Evolutionary conservation across 2,888 invertebrate species (phyloP).

Genomic region (Conus canariensis): DNA sequence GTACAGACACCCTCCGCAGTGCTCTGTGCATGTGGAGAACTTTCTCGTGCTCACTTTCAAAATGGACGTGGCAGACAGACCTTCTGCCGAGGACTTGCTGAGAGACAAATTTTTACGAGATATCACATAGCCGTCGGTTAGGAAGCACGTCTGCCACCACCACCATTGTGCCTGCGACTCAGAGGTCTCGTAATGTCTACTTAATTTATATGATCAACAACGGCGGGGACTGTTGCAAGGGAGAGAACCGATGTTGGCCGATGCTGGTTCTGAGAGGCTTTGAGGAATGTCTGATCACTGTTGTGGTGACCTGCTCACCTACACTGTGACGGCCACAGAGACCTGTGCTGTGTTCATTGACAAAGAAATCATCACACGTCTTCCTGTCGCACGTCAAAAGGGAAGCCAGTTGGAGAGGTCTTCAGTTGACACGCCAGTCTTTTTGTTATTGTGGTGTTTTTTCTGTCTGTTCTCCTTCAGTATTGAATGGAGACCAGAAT

Average conservation of each 20-base stretch:
- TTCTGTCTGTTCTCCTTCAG: neutral
- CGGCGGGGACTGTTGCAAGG: neutral
- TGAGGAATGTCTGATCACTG: neutral
- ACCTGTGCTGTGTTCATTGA: neutral
- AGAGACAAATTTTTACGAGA: slow-evolving; percentile 59
- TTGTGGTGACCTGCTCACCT: neutral
- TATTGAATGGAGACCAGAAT: no score
- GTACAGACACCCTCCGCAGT: slow-evolving; percentile 70
- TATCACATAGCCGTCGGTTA: slow-evolving; percentile 45
- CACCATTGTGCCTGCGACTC: neutral
- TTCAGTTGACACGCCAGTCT: neutral
- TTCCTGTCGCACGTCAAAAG: neutral
- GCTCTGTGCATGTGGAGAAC: slow-evolving; percentile 63
- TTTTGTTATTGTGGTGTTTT: neutral
- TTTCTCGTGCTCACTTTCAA: slow-evolving; percentile 73
- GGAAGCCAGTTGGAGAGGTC: neutral
- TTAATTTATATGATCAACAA: slow-evolving; percentile 5
- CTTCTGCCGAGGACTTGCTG: slow-evolving; percentile 73
- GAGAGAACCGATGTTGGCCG: neutral
- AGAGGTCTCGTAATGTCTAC: neutral
- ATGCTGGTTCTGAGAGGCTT: neutral
- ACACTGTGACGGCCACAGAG: neutral
- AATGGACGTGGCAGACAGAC: slow-evolving; percentile 68
- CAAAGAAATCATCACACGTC: neutral
- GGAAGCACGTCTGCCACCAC: neutral